Conservation (phyloP, 2,797 vertebrate genomes). For the Eutrigla gurnardus region DNA sequence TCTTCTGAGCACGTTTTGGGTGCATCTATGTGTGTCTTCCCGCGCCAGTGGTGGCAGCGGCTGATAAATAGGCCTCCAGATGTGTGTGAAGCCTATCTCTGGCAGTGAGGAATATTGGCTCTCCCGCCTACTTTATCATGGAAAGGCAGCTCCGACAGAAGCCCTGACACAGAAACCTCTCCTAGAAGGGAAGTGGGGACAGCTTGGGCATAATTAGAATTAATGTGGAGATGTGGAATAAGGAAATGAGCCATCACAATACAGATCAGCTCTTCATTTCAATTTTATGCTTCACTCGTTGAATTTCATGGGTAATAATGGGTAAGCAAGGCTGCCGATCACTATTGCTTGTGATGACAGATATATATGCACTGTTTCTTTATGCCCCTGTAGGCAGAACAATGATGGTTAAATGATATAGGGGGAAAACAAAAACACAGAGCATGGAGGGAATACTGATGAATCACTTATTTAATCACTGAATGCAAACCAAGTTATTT, state of each 20-base stretch:
- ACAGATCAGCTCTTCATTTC: slow-evolving; percentile 80
- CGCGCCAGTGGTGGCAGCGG: slow-evolving; percentile 24
- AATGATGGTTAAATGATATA: slow-evolving; percentile 12
- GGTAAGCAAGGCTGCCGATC: slow-evolving; percentile 66
- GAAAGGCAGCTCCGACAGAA: slow-evolving; percentile 75
- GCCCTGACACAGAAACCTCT: slow-evolving; percentile 77
- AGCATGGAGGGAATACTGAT: not conserved
- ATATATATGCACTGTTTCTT: slow-evolving; percentile 55
- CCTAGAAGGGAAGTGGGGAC: slow-evolving; percentile 71
- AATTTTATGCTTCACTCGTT: slow-evolving; percentile 80
- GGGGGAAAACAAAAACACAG: not conserved
- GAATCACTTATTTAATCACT: slow-evolving; percentile 2
- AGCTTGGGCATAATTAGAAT: slow-evolving; percentile 80
- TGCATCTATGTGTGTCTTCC: slow-evolving; percentile 34
- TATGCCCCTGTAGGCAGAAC: slow-evolving; percentile 45
- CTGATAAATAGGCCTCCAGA: slow-evolving; percentile 78
- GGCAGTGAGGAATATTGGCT: slow-evolving; percentile 78
- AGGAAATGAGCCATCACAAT: slow-evolving; percentile 82
- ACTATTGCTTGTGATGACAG: slow-evolving; percentile 66
- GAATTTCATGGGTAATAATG: slow-evolving; percentile 78
- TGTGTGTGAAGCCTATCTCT: slow-evolving; percentile 75
- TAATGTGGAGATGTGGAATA: slow-evolving; percentile 76
- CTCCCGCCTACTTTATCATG: slow-evolving; percentile 72
- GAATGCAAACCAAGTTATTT: slow-evolving; percentile 16
- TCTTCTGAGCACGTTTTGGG: slow-evolving; percentile 20